A percentile compares a stretch with the other conserved stretches of the same genome.
These are phyloP conservation scores for Diadophis punctatus DNA, from an alignment of 2,113 vertebrate genomes.

Conservation along the genomic window DNA sequence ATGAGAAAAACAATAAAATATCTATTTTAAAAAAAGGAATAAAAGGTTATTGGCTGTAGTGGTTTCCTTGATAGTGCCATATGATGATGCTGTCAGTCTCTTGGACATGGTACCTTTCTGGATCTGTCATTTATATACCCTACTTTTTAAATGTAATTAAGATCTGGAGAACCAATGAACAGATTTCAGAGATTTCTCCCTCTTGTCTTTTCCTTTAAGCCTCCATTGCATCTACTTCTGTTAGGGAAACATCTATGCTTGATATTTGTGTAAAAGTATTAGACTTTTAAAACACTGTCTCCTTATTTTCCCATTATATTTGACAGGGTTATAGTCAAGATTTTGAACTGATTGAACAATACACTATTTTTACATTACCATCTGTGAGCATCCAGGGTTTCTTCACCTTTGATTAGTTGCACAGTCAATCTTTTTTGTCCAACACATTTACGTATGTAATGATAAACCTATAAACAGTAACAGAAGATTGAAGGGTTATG, in stretches of 20 bases:
- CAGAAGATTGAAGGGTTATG: background rate
- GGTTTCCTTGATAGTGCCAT: background rate
- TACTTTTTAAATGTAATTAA: background rate
- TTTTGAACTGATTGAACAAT: background rate
- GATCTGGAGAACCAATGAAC: background rate
- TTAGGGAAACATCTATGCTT: background rate
- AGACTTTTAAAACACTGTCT: background rate
- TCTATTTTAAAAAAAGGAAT: background rate
- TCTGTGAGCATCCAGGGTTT: background rate
- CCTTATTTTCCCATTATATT: background rate
- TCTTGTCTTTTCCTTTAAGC: background rate
- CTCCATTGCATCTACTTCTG: background rate
- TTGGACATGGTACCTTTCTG: background rate
- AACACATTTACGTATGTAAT: background rate
- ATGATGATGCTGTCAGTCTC: background rate
- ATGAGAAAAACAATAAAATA: too few species aligned
- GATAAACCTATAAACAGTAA: background rate
- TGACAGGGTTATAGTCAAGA: background rate
- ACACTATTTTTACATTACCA: background rate
- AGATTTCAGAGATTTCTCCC: background rate
- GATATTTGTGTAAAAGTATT: background rate
- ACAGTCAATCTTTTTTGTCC: background rate
- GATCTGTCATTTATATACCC: background rate
- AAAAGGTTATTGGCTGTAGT: background rate
- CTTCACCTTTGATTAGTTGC: background rate